Evolutionary conservation across 2,888 invertebrate genomes (phyloP), one percentile per base, ranked within the genome.

Genomic region (Scrobipalpa atriplicella): DNA sequence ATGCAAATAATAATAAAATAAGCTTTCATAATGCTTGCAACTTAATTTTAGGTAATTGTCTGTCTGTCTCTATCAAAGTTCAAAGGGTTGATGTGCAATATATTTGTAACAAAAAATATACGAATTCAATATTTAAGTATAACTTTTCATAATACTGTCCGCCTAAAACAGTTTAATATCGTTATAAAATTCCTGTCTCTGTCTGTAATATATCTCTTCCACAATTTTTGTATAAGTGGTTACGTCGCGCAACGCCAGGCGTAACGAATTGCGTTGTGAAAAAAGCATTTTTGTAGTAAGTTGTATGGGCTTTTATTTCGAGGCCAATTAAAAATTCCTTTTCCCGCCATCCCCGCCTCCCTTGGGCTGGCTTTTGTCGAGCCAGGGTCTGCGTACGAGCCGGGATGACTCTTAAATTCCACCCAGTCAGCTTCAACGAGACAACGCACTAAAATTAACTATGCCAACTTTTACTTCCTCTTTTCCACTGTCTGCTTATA

Each of bases 311-410:
- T 78, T 87, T 86, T 87, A 86, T 89, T 87, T 84, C 76, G 79
- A 81, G 79, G 85, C 87, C 89, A 89, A 90, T 90, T 89, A 90
- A 88, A 89, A 86, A 86, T 84, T 84, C 83, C 81, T 84, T 85
- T 86, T 83, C 78, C 79, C 79, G 77, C 77, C 76, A 74, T 80
- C 78, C 80, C 72, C 74, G 75, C 79, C 74, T 81, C 83, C 82
- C 82, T 77, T 74, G 81, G 81, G 83, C 74, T 81, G 78, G 73
- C 82, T 83, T 87, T 89, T 88, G 84, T 89, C 81, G 81, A 77
- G 80, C 83, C 82, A 29, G 83, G 85, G 84, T 83, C 83, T 83
- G 84, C 78, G 82, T 81, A 78, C 77, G 54, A 82, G 75, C 75
- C 77, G 78, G 79, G 78, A 84, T 83, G 83, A 81, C 83, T 86